Base-by-base conservation (phyloP, 2,797 vertebrate genomes). In the Chaenodraco wilsoni region DNA sequence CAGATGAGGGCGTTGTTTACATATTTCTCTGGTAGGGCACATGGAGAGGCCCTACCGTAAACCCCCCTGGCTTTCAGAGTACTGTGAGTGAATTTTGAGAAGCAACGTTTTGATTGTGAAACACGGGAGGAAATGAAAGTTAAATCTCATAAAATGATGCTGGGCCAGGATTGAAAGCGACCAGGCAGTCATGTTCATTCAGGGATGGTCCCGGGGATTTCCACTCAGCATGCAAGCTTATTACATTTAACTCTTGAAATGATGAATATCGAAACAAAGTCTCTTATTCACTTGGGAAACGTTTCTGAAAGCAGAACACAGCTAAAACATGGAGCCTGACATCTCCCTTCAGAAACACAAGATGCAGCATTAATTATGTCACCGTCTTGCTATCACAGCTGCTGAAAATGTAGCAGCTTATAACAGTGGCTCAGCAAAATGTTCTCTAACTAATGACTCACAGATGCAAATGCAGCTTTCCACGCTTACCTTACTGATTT, bases 1-100 rank as follows among this genome's bases (percentile, higher is more conserved):
- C 7, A 51, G 59, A 67, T 45, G 46, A 61, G 62, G 11, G 3
- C 54, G 65, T 57, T 86, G 81, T 87, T 89, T 83, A 84, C 64
- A 78, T 72, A 50, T 69, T 74, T 54, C 60, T 57, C 52, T 63
- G 48, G 64, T 46, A 43, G 56, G 41, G 62, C 71, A 75, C 66
- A 64, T 58, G 65, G 60, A 21, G 71, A 65, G 72, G 73, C 21
- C 55, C 13, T 3, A 41, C 56, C 15, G 17, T 51, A 56, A 82
- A 60, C 12, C 64, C 51, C 50, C 23, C 14, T n/a, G 49, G 63
- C 59, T 66, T 69, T 40, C 52, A 69, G 27, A 73, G 55, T 23
- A 44, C 59, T 52, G 23, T 65, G 40, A 59, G 40, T 45, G 71
- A 69, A 66, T 67, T 74, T 79, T 63, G 17, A 74, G 54, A 74